Conservation (phyloP, 1,140 invertebrate genomes). For the Brachionus paranguensis region DNA sequence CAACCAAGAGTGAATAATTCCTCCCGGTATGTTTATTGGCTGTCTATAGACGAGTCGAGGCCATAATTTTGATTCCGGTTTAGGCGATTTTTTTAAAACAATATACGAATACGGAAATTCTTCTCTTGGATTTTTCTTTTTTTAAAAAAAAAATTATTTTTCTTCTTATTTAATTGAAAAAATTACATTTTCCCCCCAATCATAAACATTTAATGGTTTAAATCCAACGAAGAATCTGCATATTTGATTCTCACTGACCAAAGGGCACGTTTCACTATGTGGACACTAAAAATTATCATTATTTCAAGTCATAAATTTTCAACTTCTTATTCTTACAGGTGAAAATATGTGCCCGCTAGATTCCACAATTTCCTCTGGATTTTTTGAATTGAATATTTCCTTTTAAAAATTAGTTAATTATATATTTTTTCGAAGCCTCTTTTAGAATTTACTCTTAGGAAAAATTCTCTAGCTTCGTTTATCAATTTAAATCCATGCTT, state of each 20-base stretch:
- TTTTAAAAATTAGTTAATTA: background rate
- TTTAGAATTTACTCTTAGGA: background rate
- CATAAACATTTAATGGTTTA: background rate
- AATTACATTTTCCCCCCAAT: background rate
- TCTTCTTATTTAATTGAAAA: no score
- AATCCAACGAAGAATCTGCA: conserved; percentile 16
- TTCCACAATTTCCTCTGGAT: background rate
- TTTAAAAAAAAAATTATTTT: background rate
- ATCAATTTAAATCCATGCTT: conserved; percentile 23
- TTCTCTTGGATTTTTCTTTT: background rate
- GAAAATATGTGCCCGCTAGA: background rate
- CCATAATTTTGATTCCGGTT: background rate
- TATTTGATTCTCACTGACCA: background rate
- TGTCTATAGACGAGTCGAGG: conserved; percentile 22
- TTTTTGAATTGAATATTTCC: background rate
- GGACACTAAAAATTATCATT: background rate
- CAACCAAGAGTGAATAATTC: conserved; percentile 11
- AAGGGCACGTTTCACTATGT: background rate
- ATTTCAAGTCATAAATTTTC: background rate
- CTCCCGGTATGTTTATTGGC: background rate
- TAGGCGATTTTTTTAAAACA: background rate
- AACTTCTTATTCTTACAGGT: background rate
- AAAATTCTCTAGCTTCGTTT: conserved; percentile 33
- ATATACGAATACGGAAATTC: conserved; percentile 14
- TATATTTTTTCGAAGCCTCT: background rate